A percentile compares a stretch with the other conserved stretches of the same genome.
phyloP scores from a whole-genome alignment of 1,140 invertebrate genomes.

The Neodiprion virginianus region DNA sequence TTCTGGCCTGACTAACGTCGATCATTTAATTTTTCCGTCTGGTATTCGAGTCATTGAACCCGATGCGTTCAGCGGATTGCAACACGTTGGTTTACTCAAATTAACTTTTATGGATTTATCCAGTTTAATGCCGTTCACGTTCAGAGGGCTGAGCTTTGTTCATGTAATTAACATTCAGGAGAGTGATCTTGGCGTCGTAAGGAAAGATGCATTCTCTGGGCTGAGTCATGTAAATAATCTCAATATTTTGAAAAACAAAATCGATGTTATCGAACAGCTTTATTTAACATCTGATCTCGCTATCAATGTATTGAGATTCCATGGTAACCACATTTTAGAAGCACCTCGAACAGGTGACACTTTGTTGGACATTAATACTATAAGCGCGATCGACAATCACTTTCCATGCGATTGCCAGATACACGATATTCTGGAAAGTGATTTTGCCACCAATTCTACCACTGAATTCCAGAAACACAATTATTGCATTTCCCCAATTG shows the following conservation, averaged over 20 bases:
- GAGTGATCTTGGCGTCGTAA: conserved; percentile 78
- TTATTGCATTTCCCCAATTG: conserved; percentile 83
- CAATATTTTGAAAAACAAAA: conserved; percentile 83
- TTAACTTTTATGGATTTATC: conserved; percentile 82
- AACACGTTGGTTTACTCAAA: conserved; percentile 78
- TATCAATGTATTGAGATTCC: conserved; percentile 73
- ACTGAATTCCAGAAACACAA: conserved; percentile 77
- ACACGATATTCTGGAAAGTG: conserved; percentile 75
- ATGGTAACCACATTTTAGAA: conserved; percentile 82
- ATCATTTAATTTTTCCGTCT: conserved; percentile 76
- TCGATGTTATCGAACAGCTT: conserved; percentile 78
- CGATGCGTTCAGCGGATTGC: conserved; percentile 81
- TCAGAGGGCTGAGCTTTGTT: conserved; percentile 77
- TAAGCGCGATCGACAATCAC: conserved; percentile 77
- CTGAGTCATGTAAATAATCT: conserved; percentile 71
- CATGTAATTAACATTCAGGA: conserved; percentile 77
- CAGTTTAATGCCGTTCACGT: conserved; percentile 73
- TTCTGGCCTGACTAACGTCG: conserved; percentile 79
- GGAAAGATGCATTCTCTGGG: conserved; percentile 75
- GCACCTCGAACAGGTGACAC: conserved; percentile 72
- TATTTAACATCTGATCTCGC: conserved; percentile 71
- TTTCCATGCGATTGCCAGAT: conserved; percentile 86
- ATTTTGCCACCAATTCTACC: conserved; percentile 70
- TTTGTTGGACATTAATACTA: conserved; percentile 69
- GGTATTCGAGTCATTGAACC: conserved; percentile 77